Percentiles rank a stretch among this genome's conserved stretches.
Evolutionary conservation across 2,888 invertebrate genomes (phyloP).

Genomic region (Phytoseiulus persimilis): DNA sequence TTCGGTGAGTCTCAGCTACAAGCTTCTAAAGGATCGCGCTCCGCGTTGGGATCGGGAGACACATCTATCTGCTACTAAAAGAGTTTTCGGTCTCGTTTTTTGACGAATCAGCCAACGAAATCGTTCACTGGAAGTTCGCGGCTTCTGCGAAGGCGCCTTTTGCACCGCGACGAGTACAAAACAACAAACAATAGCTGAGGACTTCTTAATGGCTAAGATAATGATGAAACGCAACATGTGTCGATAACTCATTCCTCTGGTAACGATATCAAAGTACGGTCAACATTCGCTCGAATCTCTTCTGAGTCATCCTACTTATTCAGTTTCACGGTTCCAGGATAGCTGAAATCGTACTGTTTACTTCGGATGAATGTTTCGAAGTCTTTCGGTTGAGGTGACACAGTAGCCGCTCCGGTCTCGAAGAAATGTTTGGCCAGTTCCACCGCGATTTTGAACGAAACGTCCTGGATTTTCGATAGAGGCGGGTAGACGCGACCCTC

Average conservation of each 20-base stretch:
- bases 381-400: constrained; percentile 56
- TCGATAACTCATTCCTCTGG: neutral
- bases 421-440: constrained; percentile 74
- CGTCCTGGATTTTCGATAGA: constrained; percentile 67
- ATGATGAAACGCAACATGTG: neutral
- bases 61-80: neutral
- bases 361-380: constrained; percentile 53
- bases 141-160: neutral
- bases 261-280: neutral
- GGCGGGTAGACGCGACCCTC: constrained; percentile 87
- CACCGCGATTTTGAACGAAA: constrained; percentile 77
- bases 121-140: neutral
- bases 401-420: constrained; percentile 55
- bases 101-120: neutral
- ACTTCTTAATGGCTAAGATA: neutral
- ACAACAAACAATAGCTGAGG: neutral
- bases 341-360: constrained; percentile 52
- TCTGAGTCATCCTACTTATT: constrained; percentile 9
- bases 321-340: constrained; percentile 48
- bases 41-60: neutral
- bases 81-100: neutral
- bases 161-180: neutral
- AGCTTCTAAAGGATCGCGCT: neutral
- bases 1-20: neutral
- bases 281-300: neutral